A percentile compares a stretch with the other conserved stretches of the same genome.
These are phyloP conservation scores for Chlamydotis undulata DNA, from an alignment of 2,113 vertebrate genomes.

Conservation along the genomic window DNA sequence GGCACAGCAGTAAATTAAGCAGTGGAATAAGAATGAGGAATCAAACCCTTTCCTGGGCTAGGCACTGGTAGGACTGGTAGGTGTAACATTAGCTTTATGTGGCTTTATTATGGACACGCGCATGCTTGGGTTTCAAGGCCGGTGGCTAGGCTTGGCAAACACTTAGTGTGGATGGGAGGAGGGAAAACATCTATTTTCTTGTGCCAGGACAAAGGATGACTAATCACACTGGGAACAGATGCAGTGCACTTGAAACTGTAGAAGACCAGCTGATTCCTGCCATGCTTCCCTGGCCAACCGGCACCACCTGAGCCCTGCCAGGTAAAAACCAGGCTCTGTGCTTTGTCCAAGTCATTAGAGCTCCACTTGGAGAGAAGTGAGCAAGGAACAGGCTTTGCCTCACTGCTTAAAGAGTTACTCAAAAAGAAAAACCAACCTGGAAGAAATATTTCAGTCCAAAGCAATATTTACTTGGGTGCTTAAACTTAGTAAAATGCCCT, in stretches of 20 bases:
- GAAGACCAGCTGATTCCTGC: conserved; percentile 36
- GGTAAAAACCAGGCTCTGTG: conserved; percentile 33
- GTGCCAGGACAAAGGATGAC: background rate
- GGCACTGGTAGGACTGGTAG: background rate
- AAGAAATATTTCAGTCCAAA: conserved; percentile 23
- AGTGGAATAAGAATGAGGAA: background rate
- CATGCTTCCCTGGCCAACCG: background rate
- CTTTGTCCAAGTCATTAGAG: conserved; percentile 1
- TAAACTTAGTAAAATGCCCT: conserved; percentile 46
- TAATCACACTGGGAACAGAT: conserved; percentile 40
- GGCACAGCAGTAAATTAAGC: background rate
- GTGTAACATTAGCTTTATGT: conserved; percentile 5
- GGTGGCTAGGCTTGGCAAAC: conserved; percentile 51
- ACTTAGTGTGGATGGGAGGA: background rate
- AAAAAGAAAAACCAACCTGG: background rate
- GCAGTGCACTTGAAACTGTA: conserved; percentile 1
- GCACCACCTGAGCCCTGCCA: conserved; percentile 12
- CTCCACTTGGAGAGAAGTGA: background rate
- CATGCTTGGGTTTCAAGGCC: conserved; percentile 20
- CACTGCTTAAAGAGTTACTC: background rate
- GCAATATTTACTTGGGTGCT: conserved; percentile 49
- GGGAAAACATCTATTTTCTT: background rate
- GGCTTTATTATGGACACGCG: conserved; percentile 54
- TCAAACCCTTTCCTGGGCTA: background rate
- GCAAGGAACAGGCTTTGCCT: background rate